Evolutionary conservation across 2,888 invertebrate species (phyloP).

Genomic region (Drosophila tanythrix): DNA sequence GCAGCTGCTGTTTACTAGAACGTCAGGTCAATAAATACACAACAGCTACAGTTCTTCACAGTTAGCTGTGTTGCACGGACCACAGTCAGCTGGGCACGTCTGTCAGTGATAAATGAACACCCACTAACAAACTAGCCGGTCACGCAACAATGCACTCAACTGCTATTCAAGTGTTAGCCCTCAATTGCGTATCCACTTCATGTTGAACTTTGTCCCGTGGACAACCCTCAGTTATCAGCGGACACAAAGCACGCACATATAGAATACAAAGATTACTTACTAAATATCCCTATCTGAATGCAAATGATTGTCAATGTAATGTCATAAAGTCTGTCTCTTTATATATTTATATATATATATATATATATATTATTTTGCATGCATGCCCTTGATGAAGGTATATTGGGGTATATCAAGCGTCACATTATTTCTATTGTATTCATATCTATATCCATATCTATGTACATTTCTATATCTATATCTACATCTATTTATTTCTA

Average conservation of each 20-base stretch:
- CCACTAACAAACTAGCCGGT: constrained; percentile 42
- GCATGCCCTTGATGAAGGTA: not conserved
- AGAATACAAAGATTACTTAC: constrained; percentile 22
- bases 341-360: not conserved
- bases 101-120: constrained; percentile 68
- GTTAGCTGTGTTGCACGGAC: constrained; percentile 17
- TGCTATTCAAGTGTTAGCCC: constrained; percentile 7
- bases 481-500: no score
- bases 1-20: constrained; percentile 38
- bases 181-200: constrained; percentile 20
- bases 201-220: constrained; percentile 35
- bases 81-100: constrained; percentile 45
- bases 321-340: constrained; percentile 13
- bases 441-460: not conserved
- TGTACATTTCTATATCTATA: no score
- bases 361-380: not conserved
- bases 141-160: constrained; percentile 53
- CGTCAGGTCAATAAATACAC: constrained; percentile 24
- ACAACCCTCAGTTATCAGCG: constrained; percentile 34
- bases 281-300: constrained; percentile 9
- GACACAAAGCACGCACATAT: constrained; percentile 11
- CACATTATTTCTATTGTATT: not conserved
- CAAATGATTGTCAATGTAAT: constrained; percentile 16
- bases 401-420: not conserved
- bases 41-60: constrained; percentile 10